Percentiles rank a stretch among this genome's conserved stretches.
These are phyloP conservation scores for Theristus sp. DNA, from an alignment of 2,888 invertebrate genomes.

Conservation along the genomic window DNA sequence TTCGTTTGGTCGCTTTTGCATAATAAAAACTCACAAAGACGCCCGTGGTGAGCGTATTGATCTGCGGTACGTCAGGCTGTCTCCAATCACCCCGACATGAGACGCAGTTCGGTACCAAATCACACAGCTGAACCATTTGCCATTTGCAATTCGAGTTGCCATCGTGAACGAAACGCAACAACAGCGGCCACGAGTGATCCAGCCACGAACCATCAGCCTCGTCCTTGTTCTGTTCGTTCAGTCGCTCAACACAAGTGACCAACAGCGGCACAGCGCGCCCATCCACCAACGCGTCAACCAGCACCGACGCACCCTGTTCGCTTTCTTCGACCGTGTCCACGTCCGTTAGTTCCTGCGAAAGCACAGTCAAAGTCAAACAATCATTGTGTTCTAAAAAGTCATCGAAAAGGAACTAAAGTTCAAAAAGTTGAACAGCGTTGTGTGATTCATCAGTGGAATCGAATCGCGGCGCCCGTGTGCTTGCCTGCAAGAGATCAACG, in stretches of 20 bases:
- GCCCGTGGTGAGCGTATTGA: too few relatives aligned
- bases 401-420: neutral
- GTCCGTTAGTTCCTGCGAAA: constrained; percentile 67
- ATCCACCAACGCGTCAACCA: constrained; percentile 68
- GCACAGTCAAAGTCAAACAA: constrained; percentile 5
- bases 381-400: neutral
- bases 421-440: neutral
- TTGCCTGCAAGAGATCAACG: constrained; percentile 42
- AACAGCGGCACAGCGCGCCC: constrained; percentile 42
- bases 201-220: constrained; percentile 38
- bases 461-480: too few relatives aligned
- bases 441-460: too few relatives aligned
- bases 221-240: constrained; percentile 66
- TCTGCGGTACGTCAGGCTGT: too few relatives aligned
- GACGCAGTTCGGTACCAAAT: too few relatives aligned
- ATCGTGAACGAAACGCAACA: too few relatives aligned
- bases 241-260: constrained; percentile 33
- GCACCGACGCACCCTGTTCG: constrained; percentile 41
- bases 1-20: too few relatives aligned
- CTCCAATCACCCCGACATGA: too few relatives aligned
- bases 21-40: too few relatives aligned
- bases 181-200: too few relatives aligned
- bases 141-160: too few relatives aligned
- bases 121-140: too few relatives aligned
- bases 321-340: constrained; percentile 61